Conservation (phyloP, 1,140 invertebrate genomes). For the Lethocerus indicus region DNA sequence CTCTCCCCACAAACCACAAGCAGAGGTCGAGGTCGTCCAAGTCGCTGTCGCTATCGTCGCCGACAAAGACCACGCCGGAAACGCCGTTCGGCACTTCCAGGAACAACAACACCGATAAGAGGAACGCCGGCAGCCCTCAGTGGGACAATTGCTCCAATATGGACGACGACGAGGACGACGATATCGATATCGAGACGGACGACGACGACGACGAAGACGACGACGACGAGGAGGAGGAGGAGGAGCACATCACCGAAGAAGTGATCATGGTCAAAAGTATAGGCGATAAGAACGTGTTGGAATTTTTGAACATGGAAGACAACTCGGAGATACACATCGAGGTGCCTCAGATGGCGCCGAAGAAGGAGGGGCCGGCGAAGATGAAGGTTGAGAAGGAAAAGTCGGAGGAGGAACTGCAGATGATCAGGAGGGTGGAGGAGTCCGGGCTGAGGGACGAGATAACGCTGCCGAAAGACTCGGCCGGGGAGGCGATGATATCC, state of each 20-base stretch:
- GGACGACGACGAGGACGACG: constrained; percentile 4
- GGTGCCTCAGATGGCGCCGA: neutral
- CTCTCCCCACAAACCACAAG: constrained; percentile 5
- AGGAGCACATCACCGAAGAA: constrained; percentile 12
- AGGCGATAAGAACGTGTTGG: constrained; percentile 7
- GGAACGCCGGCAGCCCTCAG: neutral
- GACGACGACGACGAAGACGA: too few relatives aligned
- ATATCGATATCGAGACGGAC: too few relatives aligned
- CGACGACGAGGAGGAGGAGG: too few relatives aligned
- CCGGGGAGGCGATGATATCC: constrained; percentile 18
- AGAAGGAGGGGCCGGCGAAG: constrained; percentile 2
- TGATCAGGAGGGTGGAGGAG: constrained; percentile 11
- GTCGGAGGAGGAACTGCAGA: constrained; percentile 7
- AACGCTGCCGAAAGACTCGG: constrained; percentile 17
- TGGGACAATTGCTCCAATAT: neutral
- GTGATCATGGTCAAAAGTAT: constrained; percentile 12
- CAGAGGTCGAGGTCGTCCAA: neutral
- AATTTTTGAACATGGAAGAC: constrained; percentile 8
- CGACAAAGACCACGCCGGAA: neutral
- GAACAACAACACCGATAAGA: too few relatives aligned
- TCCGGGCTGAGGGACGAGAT: neutral
- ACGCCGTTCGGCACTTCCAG: too few relatives aligned
- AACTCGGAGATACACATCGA: constrained; percentile 10
- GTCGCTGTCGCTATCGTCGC: neutral
- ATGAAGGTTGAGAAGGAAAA: constrained; percentile 2